Base-by-base conservation (phyloP, 2,888 invertebrate species). In the Hypercompe scribonia region DNA sequence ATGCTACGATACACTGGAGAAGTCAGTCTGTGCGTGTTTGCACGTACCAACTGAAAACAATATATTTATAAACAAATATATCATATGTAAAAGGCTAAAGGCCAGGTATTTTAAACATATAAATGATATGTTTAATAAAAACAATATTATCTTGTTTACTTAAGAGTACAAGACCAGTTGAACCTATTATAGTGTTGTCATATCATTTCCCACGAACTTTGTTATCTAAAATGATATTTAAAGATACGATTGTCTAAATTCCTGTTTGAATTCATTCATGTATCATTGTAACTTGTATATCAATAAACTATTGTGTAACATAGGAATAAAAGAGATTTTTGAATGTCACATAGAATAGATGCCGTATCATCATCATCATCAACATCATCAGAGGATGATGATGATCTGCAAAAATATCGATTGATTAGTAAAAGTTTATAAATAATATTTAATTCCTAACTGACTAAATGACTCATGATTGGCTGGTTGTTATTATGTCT, bases 151-250 rank as follows among this genome's bases (percentile, higher is more conserved):
- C 61, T 31, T 15, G 61, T 15, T 61, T 31, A 18, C 15, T 31
- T 18, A 2, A 18, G 28, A 15, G 31, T 7, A 65, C 36, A 65
- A 34, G 24, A 65, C 24, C 13, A 65, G 36, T 31, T 15, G 61
- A 24, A 31, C 18, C 61, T 61, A 74, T 76, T 66, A 76, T 75
- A 69, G 67, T 73, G 50, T 54, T 63, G 58, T 73, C 74, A 77
- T 83, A 77, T 82, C 77, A 67, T 77, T 83, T 84, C 72, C 74
- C 77, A 68, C 75, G 74, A 80, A 81, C 73, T 74, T 65, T 74
- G 78, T 83, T 83, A 84, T 83, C 85, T 65, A 69, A 73, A 76
- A 74, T 75, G 61, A 31, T 61, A 31, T 58, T 54, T 54, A 77
- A 76, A 77, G 80, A 76, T 72, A 69, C 24, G 31, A 34, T 69